Base-by-base conservation (phyloP, 2,797 vertebrate species). In the Chrysocyon brachyurus region DNA sequence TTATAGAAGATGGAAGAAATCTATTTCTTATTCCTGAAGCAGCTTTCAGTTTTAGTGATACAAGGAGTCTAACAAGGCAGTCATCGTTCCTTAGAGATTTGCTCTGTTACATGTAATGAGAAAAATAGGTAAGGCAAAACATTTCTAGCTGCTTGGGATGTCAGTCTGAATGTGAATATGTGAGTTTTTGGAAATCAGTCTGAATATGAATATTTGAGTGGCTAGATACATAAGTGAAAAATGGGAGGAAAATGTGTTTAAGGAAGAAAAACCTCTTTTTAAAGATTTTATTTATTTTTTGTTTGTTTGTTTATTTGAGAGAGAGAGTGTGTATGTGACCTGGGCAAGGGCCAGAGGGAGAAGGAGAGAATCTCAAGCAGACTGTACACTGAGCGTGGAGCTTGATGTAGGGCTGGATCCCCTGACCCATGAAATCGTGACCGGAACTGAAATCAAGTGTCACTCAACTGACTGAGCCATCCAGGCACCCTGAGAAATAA, bases 31-130 rank as follows among this genome's bases (percentile, higher is more conserved):
- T 46, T 14, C 19, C 6, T 66, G 28, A 94, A 86, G 33, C 57
- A 89, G 49, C 4, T 90, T 94, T 26, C 11, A 61, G 54, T 93
- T 91, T 73, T 91, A 86, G 75, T 77, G 54, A 90, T 86, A 46
- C 64, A 77, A 92, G 36, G 14, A 85, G 52, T 56, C 57, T 56
- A 16, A 14, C 24, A 49, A 72, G 31, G 52, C 33, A 84, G 24
- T 61, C 6, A 16, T 46, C 70, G 8, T 73, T 91, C 15, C 15
- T 91, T 57, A 33, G 19, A 66, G 66, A 56, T 82, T 8, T 54
- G 33, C 10, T 77, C 9, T 90, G 10, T 77, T 89, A 21, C 6
- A n/a, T 92, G 56, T 7, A 87, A 0, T 87, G 78, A 84, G 77
- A 88, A 83, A 82, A 89, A 73, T 24, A 70, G 22, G 84, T 59